Conservation (phyloP, 2,113 vertebrate genomes). For the Triplophysa rosa region DNA sequence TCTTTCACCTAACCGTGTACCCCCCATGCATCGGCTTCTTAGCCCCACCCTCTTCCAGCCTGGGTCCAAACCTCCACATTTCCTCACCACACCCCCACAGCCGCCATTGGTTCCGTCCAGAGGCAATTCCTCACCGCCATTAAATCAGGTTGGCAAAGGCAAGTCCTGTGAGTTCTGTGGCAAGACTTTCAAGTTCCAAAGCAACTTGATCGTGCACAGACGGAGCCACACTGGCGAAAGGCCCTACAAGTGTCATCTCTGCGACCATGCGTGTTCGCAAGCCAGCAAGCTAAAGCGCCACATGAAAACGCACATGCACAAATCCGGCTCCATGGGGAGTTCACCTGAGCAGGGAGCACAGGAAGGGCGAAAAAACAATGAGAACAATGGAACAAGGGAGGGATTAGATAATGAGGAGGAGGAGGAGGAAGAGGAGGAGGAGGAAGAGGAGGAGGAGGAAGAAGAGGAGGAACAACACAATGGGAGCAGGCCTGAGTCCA, state of each 20-base stretch:
- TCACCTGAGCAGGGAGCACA: slow-evolving; percentile 90
- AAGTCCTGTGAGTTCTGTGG: slow-evolving; percentile 99
- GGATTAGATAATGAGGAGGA: slow-evolving; percentile 88
- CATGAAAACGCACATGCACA: slow-evolving; percentile 99
- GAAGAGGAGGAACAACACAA: slow-evolving; percentile 92
- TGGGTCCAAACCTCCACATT: slow-evolving; percentile 90
- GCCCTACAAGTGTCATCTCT: slow-evolving; percentile 98
- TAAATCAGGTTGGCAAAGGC: slow-evolving; percentile 84
- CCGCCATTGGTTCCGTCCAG: slow-evolving; percentile 79
- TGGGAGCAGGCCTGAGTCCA: slow-evolving; percentile 91
- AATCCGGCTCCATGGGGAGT: slow-evolving; percentile 89
- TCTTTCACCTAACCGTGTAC: slow-evolving; percentile 93
- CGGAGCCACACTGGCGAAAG: slow-evolving; percentile 98
- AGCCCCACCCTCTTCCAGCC: slow-evolving; percentile 91
- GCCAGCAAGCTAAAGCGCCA: slow-evolving; percentile 99
- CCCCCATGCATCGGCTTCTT: slow-evolving; percentile 96
- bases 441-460: slow-evolving; percentile 91
- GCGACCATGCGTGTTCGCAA: slow-evolving; percentile 98
- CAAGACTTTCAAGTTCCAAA: slow-evolving; percentile 99
- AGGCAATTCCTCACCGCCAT: slow-evolving; percentile 65
- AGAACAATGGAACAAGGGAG: slow-evolving; percentile 82
- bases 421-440: slow-evolving; percentile 86
- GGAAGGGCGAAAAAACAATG: slow-evolving; percentile 86
- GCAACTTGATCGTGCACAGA: slow-evolving; percentile 96
- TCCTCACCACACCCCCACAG: slow-evolving; percentile 85